Percentiles rank a stretch among this genome's conserved stretches.
phyloP scores from a whole-genome alignment of 2,113 vertebrate genomes.

The Salvelinus sp. region DNA sequence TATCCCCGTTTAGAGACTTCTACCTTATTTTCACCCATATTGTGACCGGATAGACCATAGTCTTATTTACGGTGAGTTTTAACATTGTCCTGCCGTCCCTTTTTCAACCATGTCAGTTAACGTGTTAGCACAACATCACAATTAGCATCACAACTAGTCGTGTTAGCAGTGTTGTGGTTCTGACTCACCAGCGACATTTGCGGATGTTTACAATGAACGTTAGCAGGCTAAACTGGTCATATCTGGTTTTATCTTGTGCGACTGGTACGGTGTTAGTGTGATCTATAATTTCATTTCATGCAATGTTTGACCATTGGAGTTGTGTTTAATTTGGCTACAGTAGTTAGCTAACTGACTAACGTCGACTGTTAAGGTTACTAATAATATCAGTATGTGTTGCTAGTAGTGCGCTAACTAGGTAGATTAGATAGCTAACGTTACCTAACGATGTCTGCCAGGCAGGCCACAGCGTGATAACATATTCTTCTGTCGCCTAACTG shows the following conservation, averaged over 20 bases:
- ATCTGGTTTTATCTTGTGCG: neutral
- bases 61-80: neutral
- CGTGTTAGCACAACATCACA: neutral
- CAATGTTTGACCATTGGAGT: neutral
- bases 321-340: neutral
- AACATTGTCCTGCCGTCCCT: neutral
- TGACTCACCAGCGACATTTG: no score
- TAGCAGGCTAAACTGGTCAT: neutral
- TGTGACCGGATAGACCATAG: neutral
- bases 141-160: neutral
- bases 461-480: no score
- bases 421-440: no score
- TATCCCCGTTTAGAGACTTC: no score
- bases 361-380: neutral
- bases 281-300: neutral
- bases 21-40: neutral
- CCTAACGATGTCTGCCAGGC: no score
- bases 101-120: neutral
- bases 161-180: no score
- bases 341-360: neutral
- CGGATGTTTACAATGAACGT: no score
- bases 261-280: neutral
- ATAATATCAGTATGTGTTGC: no score
- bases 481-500: no score
- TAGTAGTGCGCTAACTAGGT: no score